Evolutionary conservation across 92 coral and sea anemone species (phyloP).

Genomic region (Porites divaricata): DNA sequence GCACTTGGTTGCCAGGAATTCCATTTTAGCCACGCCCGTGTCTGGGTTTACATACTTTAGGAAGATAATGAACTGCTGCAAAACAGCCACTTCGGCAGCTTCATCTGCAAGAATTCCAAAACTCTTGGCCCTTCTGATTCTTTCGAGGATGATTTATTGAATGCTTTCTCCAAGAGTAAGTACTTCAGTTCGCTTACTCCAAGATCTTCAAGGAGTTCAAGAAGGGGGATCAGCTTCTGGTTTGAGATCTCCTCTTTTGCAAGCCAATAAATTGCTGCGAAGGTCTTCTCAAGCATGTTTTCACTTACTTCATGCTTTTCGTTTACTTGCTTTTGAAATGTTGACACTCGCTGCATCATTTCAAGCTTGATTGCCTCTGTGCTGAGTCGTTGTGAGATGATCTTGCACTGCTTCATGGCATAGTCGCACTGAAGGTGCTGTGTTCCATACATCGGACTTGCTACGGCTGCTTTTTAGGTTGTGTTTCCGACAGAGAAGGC

Average conservation of each 20-base stretch:
- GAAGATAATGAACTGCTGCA: too few species aligned
- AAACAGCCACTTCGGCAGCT: too few species aligned
- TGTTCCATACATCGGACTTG: slow-evolving; percentile 33
- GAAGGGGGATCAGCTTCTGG: slow-evolving; percentile 46
- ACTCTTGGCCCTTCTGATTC: too few species aligned
- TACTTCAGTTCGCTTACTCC: slow-evolving; percentile 47
- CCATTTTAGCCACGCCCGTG: too few species aligned
- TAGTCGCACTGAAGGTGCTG: slow-evolving; percentile 23
- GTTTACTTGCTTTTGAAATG: slow-evolving; percentile 46
- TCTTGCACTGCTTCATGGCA: slow-evolving; percentile 28
- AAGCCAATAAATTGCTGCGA: too few species aligned
- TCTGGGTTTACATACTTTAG: too few species aligned
- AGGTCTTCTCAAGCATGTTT: too few species aligned
- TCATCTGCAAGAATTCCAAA: too few species aligned
- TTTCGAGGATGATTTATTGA: too few species aligned
- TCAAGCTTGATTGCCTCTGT: slow-evolving; percentile 15
- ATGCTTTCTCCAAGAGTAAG: slow-evolving; percentile 43
- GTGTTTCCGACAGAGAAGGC: too few species aligned
- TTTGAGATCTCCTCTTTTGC: slow-evolving; percentile 64
- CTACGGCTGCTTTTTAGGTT: slow-evolving; percentile 25
- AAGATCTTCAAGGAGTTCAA: slow-evolving; percentile 29
- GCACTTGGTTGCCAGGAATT: too few species aligned
- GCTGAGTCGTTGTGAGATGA: slow-evolving; percentile 33
- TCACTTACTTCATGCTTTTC: too few species aligned
- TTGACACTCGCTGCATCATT: slow-evolving; percentile 38